Conservation (phyloP, 1,140 invertebrate species). For the Drosophila nasuta region DNA sequence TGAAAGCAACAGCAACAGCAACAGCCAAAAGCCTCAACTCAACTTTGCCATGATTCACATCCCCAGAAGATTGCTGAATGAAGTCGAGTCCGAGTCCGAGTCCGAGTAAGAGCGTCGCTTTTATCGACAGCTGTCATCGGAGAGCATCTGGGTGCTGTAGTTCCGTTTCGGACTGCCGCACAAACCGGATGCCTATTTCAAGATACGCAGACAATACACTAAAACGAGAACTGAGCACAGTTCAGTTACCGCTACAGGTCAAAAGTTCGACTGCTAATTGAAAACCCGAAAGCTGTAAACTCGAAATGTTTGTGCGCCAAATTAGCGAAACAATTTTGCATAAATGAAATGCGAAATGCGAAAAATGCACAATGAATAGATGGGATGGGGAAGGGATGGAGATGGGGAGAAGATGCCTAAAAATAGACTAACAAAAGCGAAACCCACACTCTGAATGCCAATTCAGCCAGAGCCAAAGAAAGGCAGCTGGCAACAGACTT, state of each 20-base stretch:
- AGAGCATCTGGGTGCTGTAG: constrained; percentile 23
- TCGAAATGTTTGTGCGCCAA: constrained; percentile 49
- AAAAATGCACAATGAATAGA: constrained; percentile 48
- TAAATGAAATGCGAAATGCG: constrained; percentile 69
- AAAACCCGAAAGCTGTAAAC: constrained; percentile 29
- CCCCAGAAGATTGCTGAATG: constrained; percentile 11
- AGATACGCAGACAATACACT: constrained; percentile 19
- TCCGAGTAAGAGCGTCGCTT: not conserved
- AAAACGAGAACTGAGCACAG: too few relatives aligned
- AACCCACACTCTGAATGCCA: constrained; percentile 17
- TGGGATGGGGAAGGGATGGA: too few relatives aligned
- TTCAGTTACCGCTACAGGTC: constrained; percentile 29
- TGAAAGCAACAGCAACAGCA: constrained; percentile 8
- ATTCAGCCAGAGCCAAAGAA: constrained; percentile 1
- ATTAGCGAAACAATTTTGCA: constrained; percentile 69
- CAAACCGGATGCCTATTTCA: constrained; percentile 37
- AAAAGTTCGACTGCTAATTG: constrained; percentile 61
- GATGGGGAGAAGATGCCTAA: constrained; percentile 46
- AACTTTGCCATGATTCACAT: constrained; percentile 30
- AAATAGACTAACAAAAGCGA: constrained; percentile 74
- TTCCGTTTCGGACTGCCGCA: constrained; percentile 10
- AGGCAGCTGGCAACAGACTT: constrained; percentile 11
- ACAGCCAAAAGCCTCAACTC: constrained; percentile 1
- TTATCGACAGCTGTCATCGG: constrained; percentile 47
- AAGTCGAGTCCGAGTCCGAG: constrained; percentile 3